These are phyloP conservation scores for Lateolabrax maculatus DNA, from an alignment of 2,797 vertebrate genomes.

Conservation along the genomic window DNA sequence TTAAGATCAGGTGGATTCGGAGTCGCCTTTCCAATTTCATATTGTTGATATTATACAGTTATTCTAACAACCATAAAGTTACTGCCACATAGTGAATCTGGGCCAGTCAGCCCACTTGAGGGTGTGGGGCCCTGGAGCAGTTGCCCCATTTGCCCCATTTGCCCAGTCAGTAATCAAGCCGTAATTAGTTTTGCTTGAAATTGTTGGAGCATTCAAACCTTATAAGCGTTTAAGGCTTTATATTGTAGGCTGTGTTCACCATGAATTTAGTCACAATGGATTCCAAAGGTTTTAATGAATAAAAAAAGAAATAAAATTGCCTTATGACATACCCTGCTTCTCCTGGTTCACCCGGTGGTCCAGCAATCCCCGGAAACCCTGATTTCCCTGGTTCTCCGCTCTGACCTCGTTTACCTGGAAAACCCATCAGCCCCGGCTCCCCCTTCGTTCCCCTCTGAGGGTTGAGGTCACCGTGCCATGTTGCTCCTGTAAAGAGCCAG, in stretches of 20 bases:
- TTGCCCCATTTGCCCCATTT: no score
- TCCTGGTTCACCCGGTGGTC: conserved; percentile 55
- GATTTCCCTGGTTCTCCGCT: conserved; percentile 34
- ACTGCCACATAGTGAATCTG: no score
- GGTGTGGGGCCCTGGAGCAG: no score
- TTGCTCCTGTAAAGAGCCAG: conserved; percentile 27
- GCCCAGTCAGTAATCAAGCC: no score
- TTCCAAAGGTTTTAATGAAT: not conserved
- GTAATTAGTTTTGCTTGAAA: no score
- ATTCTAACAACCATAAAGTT: no score
- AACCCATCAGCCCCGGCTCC: conserved; percentile 12
- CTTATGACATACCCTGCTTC: conserved; percentile 49
- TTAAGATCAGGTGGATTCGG: not conserved
- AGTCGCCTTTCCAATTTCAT: not conserved
- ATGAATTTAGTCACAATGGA: not conserved
- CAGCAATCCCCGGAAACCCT: not conserved
- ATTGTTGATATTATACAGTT: no score
- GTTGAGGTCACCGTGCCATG: rapidly evolving
- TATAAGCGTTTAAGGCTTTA: no score
- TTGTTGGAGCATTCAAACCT: not conserved
- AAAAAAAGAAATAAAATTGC: not conserved
- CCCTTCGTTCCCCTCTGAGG: conserved; percentile 58
- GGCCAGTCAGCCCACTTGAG: no score
- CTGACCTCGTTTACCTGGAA: conserved; percentile 65
- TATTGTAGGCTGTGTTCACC: not conserved